Evolutionary conservation across 2,113 vertebrate genomes (phyloP).

Genomic region (Microcebus lehilahytsara): DNA sequence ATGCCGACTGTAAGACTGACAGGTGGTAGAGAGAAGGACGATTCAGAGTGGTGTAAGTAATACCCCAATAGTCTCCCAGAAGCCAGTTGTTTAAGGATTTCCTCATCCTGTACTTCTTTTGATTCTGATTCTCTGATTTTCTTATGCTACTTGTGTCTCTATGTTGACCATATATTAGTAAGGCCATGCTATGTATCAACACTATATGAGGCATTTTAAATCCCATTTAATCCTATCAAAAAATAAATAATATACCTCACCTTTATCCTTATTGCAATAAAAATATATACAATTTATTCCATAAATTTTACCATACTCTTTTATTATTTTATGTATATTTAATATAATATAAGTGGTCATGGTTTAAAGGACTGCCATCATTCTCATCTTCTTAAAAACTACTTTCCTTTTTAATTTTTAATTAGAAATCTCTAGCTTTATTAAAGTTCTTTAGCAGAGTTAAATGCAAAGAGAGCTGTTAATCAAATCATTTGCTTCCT

Average conservation of each 20-base stretch:
- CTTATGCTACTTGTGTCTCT: neutral
- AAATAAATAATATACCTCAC: neutral
- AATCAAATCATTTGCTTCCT: neutral
- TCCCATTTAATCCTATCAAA: neutral
- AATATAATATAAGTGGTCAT: neutral
- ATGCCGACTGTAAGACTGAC: no score
- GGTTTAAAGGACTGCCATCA: neutral
- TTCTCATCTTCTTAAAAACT: slow-evolving; percentile 25
- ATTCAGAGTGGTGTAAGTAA: neutral
- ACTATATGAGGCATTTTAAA: neutral
- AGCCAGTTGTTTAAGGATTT: neutral
- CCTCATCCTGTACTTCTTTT: neutral
- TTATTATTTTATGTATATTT: neutral
- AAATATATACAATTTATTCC: neutral
- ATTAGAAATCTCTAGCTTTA: neutral
- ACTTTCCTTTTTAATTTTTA: neutral
- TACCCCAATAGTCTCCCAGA: neutral
- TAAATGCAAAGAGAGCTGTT: neutral
- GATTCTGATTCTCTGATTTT: neutral
- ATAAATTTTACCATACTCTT: neutral
- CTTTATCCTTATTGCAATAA: neutral
- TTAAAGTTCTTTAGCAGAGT: neutral
- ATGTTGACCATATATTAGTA: neutral
- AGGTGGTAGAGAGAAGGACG: neutral
- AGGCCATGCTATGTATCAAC: neutral